Base-by-base conservation (phyloP, 2,797 vertebrate species). In the Platyrinchus mystaceus region DNA sequence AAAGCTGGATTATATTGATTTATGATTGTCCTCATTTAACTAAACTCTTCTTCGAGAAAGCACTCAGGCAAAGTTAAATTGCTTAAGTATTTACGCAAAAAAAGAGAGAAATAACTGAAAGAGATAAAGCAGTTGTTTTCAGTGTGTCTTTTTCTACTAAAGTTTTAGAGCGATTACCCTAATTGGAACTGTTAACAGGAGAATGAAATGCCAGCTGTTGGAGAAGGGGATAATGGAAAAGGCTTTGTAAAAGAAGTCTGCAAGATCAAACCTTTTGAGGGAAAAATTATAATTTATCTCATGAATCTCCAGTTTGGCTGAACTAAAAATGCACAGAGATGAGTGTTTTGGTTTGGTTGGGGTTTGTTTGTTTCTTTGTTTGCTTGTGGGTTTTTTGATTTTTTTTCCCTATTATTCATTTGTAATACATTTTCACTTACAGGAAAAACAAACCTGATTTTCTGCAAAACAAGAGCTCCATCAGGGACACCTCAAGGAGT, bases 161-260 rank as follows among this genome's bases (percentile, higher is more conserved):
- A 93, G 13, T 95, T 95, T 95, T 85, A 94, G 43, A 94, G 44
- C 39, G 56, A 91, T 90, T 96, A 92, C 59, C 37, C 26, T 95
- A 95, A 95, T 84, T 93, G 84, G 55, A 77, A 77, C 52, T 93
- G 78, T 87, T 95, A 95, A 96, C 34, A 87, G 64, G 77, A 94
- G 70, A 96, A 87, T 89, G 78, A 92, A 58, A 79, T 82, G 80
- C 83, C 95, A 95, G 94, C 77, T 95, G 76, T 93, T 94, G 74
- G 60, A 96, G 27, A 95, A 22, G 11, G 6, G 43, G n/a, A 86
- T 85, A 94, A 95, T 80, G 32, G 58, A 89, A 82, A 59, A 92
- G 26, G 18, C 17, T 92, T 90, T 88, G 39, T 83, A 84, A 88
- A 95, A 79, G 32, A 81, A 90, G 34, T 91, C 84, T 92, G 55